Conservation (phyloP, 2,888 invertebrate species). For the Toxonevra muliebris region DNA sequence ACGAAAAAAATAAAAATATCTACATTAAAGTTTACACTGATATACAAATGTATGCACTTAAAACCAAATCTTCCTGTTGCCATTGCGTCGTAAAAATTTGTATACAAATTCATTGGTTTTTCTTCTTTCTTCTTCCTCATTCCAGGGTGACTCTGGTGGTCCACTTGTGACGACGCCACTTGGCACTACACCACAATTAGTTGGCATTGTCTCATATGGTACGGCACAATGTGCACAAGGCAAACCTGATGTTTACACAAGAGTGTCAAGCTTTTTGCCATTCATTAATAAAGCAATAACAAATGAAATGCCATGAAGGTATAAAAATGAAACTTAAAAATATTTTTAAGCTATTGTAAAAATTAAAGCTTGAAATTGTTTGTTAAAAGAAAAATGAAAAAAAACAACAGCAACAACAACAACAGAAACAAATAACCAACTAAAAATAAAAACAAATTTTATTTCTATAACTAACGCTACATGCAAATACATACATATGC, state of each 20-base stretch:
- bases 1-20: no score
- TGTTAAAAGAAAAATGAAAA: constrained; percentile 20
- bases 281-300: constrained; percentile 55
- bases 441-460: constrained; percentile 11
- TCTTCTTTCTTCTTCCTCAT: constrained; percentile 28
- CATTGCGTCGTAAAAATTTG: not conserved
- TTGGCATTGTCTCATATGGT: constrained; percentile 63
- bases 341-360: constrained; percentile 32
- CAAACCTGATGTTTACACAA: constrained; percentile 61
- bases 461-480: constrained; percentile 8
- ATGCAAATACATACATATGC: not conserved
- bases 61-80: not conserved
- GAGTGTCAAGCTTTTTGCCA: constrained; percentile 58
- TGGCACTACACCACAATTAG: constrained; percentile 45
- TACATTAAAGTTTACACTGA: not conserved
- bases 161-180: constrained; percentile 55
- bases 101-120: constrained; percentile 2
- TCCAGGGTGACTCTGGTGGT: constrained; percentile 64
- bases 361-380: constrained; percentile 46
- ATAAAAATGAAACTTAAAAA: constrained; percentile 29
- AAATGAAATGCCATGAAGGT: constrained; percentile 44
- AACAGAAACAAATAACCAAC: not conserved
- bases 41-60: no score
- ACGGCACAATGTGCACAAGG: constrained; percentile 55
- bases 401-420: constrained; percentile 8